A percentile compares a stretch with the other conserved stretches of the same genome.
Conservation (phyloP, 2,113 vertebrate species). For the zebrafish (Danio rerio) region DNA sequence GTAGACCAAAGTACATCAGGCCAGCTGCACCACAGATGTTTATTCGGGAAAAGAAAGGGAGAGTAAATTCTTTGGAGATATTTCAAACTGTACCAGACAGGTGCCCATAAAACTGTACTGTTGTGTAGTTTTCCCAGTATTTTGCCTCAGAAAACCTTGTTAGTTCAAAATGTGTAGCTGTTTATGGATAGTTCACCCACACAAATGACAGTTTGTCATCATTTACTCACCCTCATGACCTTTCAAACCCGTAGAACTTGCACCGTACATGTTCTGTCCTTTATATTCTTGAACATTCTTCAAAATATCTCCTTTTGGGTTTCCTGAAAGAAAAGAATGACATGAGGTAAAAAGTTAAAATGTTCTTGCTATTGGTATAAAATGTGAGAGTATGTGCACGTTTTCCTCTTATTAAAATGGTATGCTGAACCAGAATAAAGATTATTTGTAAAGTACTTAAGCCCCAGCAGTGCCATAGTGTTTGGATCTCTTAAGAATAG, state of each 20-base stretch:
- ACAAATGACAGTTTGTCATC: not conserved
- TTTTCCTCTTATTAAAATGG: not conserved
- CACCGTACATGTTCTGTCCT: not conserved
- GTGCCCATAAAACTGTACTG: constrained; percentile 1
- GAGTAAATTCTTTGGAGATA: not conserved
- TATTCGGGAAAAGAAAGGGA: not conserved
- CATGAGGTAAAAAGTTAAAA: not conserved
- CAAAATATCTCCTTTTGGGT: not conserved
- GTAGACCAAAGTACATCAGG: constrained; percentile 48
- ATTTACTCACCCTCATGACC: constrained; percentile 7
- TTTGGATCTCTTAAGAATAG: not conserved
- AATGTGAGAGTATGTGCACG: not conserved
- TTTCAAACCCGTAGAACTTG: not conserved
- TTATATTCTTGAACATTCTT: not conserved
- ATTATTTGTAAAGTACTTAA: not conserved
- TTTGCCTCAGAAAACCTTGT: not conserved
- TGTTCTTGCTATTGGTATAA: not conserved
- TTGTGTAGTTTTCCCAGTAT: not conserved
- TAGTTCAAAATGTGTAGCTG: not conserved
- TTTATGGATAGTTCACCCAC: not conserved
- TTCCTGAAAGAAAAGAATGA: constrained; percentile 6
- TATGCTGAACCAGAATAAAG: not conserved
- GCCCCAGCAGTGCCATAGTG: not conserved
- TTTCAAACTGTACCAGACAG: constrained; percentile 7
- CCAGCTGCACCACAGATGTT: constrained; percentile 57